Conservation (phyloP, 2,888 invertebrate genomes). For the Didymodactylos carnosus region DNA sequence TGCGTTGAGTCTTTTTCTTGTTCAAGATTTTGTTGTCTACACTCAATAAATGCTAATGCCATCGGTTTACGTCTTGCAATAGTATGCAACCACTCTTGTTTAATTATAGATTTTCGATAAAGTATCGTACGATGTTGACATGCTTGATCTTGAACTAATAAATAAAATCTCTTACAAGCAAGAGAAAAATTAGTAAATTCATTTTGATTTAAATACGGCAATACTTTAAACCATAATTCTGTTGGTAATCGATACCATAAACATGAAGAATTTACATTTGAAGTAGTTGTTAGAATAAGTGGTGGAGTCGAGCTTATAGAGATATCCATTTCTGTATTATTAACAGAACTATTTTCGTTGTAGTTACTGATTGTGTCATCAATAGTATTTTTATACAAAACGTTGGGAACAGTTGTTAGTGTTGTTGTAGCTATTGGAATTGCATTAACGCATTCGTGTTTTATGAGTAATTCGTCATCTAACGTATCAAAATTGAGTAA, state of each 20-base stretch:
- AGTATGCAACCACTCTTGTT: background rate
- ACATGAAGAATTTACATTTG: background rate
- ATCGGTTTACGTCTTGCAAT: background rate
- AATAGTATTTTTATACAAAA: too few species aligned
- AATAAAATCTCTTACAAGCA: background rate
- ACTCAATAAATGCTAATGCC: background rate
- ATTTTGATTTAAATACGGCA: background rate
- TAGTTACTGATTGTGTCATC: too few species aligned
- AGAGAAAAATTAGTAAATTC: background rate
- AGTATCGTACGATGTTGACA: background rate
- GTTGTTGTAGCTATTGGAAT: background rate
- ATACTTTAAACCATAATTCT: background rate
- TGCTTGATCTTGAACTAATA: background rate
- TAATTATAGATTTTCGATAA: background rate
- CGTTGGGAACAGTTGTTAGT: too few species aligned
- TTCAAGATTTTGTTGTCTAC: background rate
- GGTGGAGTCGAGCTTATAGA: too few species aligned
- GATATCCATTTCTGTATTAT: too few species aligned
- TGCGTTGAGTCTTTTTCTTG: too few species aligned
- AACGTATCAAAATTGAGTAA: background rate
- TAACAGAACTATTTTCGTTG: too few species aligned
- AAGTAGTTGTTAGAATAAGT: too few species aligned
- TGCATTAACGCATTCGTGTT: background rate
- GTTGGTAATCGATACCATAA: background rate
- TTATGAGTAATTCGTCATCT: background rate